phyloP scores from a whole-genome alignment of 2,797 vertebrate species.

The Gorsachius magnificus region DNA sequence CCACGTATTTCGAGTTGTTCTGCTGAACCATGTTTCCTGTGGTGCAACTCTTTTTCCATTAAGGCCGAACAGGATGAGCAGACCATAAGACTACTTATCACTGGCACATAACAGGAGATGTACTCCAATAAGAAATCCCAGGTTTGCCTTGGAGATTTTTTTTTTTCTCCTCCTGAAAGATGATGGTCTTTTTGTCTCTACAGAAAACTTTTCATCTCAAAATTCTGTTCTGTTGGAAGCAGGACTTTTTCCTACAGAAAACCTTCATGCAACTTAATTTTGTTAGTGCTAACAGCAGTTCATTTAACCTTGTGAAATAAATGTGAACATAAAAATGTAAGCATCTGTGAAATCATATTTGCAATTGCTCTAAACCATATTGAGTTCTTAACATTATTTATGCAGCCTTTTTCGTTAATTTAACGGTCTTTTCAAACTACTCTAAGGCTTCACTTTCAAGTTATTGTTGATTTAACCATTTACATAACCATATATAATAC shows the following conservation, averaged over 20 bases:
- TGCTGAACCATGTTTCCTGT: accelerated
- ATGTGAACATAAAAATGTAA: slow-evolving; percentile 17
- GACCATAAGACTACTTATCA: not conserved
- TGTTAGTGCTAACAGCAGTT: not conserved
- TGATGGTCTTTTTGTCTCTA: not conserved
- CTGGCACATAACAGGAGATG: not conserved
- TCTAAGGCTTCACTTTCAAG: not conserved
- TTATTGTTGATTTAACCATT: not conserved
- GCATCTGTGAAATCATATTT: slow-evolving; percentile 39
- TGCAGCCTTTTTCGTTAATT: not conserved
- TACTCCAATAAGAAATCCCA: not conserved
- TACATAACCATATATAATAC: not conserved
- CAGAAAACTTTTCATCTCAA: not conserved
- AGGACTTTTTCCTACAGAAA: not conserved
- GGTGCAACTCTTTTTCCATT: not conserved
- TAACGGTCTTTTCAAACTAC: not conserved
- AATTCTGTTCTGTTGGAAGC: not conserved
- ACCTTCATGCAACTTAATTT: not conserved
- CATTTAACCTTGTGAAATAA: slow-evolving; percentile 34
- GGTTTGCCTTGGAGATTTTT: not conserved
- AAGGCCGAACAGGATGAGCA: not conserved
- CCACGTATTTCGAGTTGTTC: accelerated
- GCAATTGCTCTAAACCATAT: not conserved
- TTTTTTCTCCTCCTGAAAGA: not conserved
- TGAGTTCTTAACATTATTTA: slow-evolving; percentile 5